Base-by-base conservation (phyloP, 2,797 vertebrate genomes). In the Sorex maritimensis region DNA sequence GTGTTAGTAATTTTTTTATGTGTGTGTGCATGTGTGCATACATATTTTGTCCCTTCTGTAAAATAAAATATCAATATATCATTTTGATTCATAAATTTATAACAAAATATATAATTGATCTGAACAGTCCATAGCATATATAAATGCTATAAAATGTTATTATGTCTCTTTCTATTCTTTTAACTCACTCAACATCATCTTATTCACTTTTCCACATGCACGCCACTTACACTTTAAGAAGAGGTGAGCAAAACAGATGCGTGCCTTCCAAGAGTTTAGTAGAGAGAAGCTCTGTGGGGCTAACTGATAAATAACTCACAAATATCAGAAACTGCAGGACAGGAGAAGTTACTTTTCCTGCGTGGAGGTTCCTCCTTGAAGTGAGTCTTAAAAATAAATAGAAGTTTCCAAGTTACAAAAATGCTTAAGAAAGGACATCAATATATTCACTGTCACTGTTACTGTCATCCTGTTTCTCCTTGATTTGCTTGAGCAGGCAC, bases 241-340 rank as follows among this genome's bases (percentile, higher is more conserved):
- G 26, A 24, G 15, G 24, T 19, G 9, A 69, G 24, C 12, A 86
- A 63, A n/a, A 26, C 1, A 71, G 23, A 49, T 17, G 6, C 7
- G 0, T 81, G 65, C 8, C 14, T 19, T 61, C 11, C 0, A 26
- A 61, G 24, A n/a, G 11, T 30, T 68, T 41, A 23, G 19, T 4
- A 41, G 26, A 30, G 1, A 14, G 2, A 34, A 58, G 0, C 10
- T 19, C 0, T 30, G 2, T 1, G 2, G 2, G 2, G 3, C n/a
- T 21, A 78, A 38, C 4, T 5, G 0, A 19, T 11, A 13, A 11
- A 65, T 77, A 4, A 13, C 12, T 80, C 4, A 17, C 4, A 69
- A 12, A 41, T 15, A 2, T 11, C 0, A 49, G 8, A 7, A 19
- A 8, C 1, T 23, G 0, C 2, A 17, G 11, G 21, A 4, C 41